These are phyloP conservation scores for Zaprionus obscuricornis DNA, from an alignment of 2,888 invertebrate species.

Conservation along the genomic window DNA sequence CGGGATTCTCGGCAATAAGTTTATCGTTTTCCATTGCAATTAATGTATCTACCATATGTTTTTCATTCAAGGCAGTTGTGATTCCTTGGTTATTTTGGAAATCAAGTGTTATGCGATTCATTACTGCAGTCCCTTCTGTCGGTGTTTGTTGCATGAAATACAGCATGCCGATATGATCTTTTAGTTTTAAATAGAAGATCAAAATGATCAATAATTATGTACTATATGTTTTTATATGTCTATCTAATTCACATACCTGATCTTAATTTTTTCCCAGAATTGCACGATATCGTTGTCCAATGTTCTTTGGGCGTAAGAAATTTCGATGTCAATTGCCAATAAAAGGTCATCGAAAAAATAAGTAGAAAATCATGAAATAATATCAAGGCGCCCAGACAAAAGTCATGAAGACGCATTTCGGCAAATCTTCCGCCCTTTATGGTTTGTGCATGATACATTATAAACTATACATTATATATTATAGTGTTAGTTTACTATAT, in stretches of 20 bases:
- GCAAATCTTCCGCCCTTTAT: constrained; percentile 63
- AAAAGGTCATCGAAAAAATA: constrained; percentile 49
- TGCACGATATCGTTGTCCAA: neutral
- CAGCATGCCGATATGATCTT: too few species aligned
- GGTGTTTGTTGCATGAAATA: too few species aligned
- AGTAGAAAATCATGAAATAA: constrained; percentile 63
- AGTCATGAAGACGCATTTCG: constrained; percentile 63
- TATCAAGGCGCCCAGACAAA: constrained; percentile 56
- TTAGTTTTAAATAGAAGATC: too few species aligned
- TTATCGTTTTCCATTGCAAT: too few species aligned
- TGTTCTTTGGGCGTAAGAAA: constrained; percentile 21
- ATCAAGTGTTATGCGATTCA: too few species aligned
- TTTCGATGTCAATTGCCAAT: constrained; percentile 36
- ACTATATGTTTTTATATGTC: neutral
- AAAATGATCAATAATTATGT: too few species aligned
- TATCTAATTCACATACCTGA: neutral
- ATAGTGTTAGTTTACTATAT: too few species aligned
- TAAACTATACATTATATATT: constrained; percentile 36
- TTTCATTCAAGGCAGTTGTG: too few species aligned
- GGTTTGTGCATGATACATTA: constrained; percentile 65
- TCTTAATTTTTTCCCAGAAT: neutral
- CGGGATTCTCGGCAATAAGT: too few species aligned
- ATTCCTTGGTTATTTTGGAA: too few species aligned
- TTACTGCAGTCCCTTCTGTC: too few species aligned
- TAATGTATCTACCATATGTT: too few species aligned